Base-by-base conservation (phyloP, 2,888 invertebrate genomes). In the Lasius platythorax region DNA sequence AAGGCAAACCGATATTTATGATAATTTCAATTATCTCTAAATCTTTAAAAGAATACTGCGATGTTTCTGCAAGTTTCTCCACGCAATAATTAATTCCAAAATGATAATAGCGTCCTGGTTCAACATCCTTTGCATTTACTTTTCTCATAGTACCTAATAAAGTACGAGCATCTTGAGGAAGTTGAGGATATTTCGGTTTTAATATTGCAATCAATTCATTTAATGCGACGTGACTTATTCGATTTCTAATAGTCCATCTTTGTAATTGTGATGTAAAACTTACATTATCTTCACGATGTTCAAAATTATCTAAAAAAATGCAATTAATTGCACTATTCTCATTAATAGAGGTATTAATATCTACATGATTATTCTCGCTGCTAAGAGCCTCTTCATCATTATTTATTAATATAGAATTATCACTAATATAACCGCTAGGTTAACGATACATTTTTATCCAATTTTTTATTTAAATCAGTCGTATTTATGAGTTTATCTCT, bases 121-220 rank as follows among this genome's bases (percentile, higher is more conserved):
- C 50, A 50, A 50, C 11, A 33, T 30, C n/a, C 18, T 50, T 46
- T 70, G n/a, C 12, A 70, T 70, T 9, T 70, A 70, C n/a, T 70
- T 70, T 70, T 12, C 23, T 70, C 12, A 53, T 0, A 53, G 53
- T 70, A 6, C 33, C 33, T 70, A 70, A 70, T 33, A 70, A 70
- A 50, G 53, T 53, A 70, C 53, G 53, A 53, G 70, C 53, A 33
- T 33, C 33, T n/a, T n/a, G 70, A 70, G 70, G 33, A 23, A 70
- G n/a, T 70, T 70, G 33, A 12, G 33, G 53, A 53, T 70, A 70
- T 53, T 28, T 70, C 11, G 23, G n/a, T 33, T 53, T 70, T 33
- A 70, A 70, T 70, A 53, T n/a, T 70, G n/a, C 2, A 18, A 70
- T 33, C 30, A 70, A 70, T 70, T 70, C 30, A 50, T 72, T 72